Conservation (phyloP, 1,140 invertebrate species). For the Drosophila mauritiana region DNA sequence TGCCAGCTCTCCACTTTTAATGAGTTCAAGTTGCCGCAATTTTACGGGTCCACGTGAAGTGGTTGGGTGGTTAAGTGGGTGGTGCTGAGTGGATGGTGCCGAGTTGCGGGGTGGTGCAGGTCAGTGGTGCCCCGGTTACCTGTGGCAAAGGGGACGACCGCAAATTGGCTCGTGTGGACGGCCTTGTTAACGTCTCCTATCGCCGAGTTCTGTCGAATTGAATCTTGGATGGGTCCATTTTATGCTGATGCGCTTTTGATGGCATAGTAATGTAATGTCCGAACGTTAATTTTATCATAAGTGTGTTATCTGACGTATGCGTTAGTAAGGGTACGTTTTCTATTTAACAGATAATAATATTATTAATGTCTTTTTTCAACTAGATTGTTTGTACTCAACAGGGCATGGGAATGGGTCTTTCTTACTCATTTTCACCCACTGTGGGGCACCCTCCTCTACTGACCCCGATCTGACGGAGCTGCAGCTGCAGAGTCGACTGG, state of each 20-base stretch:
- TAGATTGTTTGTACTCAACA: constrained; percentile 2
- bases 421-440: not conserved
- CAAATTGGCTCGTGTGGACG: constrained; percentile 62
- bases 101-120: not conserved
- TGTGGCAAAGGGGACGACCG: constrained; percentile 41
- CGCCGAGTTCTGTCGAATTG: constrained; percentile 27
- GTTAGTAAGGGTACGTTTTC: too few relatives aligned
- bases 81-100: constrained; percentile 4
- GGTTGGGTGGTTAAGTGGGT: not conserved
- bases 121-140: constrained; percentile 6
- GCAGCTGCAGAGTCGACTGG: constrained; percentile 13
- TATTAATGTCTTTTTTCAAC: not conserved
- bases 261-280: not conserved
- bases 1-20: constrained; percentile 62
- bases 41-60: constrained; percentile 48
- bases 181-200: constrained; percentile 34
- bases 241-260: constrained; percentile 37
- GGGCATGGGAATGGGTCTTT: not conserved
- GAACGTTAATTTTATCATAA: not conserved
- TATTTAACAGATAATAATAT: too few relatives aligned
- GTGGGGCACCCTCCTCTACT: not conserved
- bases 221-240: constrained; percentile 21
- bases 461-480: constrained; percentile 3
- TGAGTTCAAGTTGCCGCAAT: constrained; percentile 61
- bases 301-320: not conserved